Evolutionary conservation across 2,113 vertebrate species (phyloP).

Genomic region (Rhineura floridana): DNA sequence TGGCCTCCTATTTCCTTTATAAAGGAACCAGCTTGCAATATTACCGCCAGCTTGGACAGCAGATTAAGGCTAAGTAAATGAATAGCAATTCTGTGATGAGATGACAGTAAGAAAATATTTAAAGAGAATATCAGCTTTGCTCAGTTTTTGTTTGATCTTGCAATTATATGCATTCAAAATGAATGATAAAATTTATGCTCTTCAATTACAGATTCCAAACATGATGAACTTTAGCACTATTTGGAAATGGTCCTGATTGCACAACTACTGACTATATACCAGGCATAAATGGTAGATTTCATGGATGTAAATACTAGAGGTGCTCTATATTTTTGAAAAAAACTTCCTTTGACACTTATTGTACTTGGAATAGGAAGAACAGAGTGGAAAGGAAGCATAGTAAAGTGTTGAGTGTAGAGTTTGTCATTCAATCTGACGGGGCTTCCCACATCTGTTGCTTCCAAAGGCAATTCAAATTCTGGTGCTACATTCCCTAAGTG

Average conservation of each 20-base stretch:
- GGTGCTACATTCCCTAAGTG: background rate
- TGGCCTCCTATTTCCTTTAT: background rate
- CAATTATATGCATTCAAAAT: background rate
- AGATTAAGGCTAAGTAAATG: background rate
- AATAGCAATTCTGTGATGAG: background rate
- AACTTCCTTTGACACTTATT: slow-evolving; percentile 46
- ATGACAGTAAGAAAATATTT: background rate
- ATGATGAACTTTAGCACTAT: slow-evolving; percentile 89
- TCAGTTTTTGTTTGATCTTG: background rate
- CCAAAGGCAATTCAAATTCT: background rate
- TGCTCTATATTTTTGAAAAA: slow-evolving; percentile 32
- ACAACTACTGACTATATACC: background rate
- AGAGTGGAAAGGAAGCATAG: background rate
- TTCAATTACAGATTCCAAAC: slow-evolving; percentile 71
- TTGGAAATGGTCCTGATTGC: background rate
- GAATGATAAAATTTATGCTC: slow-evolving; percentile 16
- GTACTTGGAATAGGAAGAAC: slow-evolving; percentile 22
- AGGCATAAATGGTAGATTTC: slow-evolving; percentile 8
- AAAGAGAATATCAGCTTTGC: background rate
- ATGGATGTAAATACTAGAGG: slow-evolving; percentile 18
- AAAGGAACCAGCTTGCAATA: background rate
- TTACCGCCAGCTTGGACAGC: background rate
- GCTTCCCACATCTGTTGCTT: background rate
- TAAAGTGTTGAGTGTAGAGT: background rate
- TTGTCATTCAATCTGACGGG: background rate